These are phyloP conservation scores for Pectinophora gossypiella DNA, from an alignment of 1,140 invertebrate species.

Conservation along the genomic window DNA sequence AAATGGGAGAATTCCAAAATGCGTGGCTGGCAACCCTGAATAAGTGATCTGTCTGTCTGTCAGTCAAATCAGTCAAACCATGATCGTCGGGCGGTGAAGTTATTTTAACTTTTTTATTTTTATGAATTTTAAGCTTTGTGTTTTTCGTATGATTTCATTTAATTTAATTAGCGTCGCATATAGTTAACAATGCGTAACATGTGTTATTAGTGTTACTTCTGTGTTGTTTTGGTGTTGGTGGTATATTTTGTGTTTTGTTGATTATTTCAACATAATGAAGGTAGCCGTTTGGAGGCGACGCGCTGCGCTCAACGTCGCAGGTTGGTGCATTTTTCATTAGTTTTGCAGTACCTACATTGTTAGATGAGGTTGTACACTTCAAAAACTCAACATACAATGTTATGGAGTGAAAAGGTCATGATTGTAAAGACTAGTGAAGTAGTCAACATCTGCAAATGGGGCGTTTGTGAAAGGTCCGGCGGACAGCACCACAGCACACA, in stretches of 20 bases:
- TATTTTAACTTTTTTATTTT: constrained; percentile 47
- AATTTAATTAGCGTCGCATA: constrained; percentile 31
- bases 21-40: too few species aligned
- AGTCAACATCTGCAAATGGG: neutral
- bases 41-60: too few species aligned
- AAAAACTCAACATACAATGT: too few species aligned
- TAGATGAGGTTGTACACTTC: too few species aligned
- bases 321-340: constrained; percentile 30
- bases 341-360: neutral
- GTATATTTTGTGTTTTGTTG: constrained; percentile 43
- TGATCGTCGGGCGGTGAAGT: constrained; percentile 39
- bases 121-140: constrained; percentile 38
- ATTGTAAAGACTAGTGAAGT: too few species aligned
- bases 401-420: too few species aligned
- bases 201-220: constrained; percentile 27
- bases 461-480: neutral
- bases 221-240: constrained; percentile 33
- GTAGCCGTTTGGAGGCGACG: constrained; percentile 52
- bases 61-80: constrained; percentile 23
- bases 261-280: constrained; percentile 62
- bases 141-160: constrained; percentile 44
- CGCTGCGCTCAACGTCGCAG: constrained; percentile 45
- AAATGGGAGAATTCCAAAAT: too few species aligned
- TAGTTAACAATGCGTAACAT: constrained; percentile 34
- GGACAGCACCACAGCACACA: too few species aligned